These are phyloP conservation scores for Ypsolopha scabrella DNA, from an alignment of 2,888 invertebrate genomes.

Conservation along the genomic window DNA sequence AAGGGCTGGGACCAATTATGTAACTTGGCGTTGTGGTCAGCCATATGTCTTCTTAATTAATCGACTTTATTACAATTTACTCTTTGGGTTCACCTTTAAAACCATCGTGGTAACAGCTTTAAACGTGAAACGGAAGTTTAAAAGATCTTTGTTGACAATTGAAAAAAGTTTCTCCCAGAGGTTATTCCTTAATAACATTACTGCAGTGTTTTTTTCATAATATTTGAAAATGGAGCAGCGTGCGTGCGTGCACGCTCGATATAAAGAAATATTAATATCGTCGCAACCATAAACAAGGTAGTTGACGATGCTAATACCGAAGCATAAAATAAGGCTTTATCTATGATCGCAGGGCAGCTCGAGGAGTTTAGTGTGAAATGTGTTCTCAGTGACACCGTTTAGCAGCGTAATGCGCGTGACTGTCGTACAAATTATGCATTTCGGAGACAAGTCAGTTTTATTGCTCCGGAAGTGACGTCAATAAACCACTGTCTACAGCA, in stretches of 20 bases:
- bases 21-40: slow-evolving; percentile 47
- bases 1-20: slow-evolving; percentile 58
- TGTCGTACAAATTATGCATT: slow-evolving; percentile 67
- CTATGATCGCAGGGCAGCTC: slow-evolving; percentile 53
- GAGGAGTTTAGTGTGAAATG: slow-evolving; percentile 65
- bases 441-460: slow-evolving; percentile 65
- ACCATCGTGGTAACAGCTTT: too few species aligned
- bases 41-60: slow-evolving; percentile 67
- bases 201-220: too few species aligned
- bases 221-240: slow-evolving; percentile 14
- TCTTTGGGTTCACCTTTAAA: background rate
- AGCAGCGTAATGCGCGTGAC: slow-evolving; percentile 67
- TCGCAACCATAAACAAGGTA: slow-evolving; percentile 53
- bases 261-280: slow-evolving; percentile 64
- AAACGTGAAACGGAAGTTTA: too few species aligned
- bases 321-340: slow-evolving; percentile 65
- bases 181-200: too few species aligned
- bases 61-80: slow-evolving; percentile 34
- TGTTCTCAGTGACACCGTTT: slow-evolving; percentile 67
- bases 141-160: too few species aligned
- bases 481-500: slow-evolving; percentile 62
- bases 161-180: too few species aligned
- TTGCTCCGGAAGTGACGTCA: slow-evolving; percentile 65
- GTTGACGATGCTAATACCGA: slow-evolving; percentile 60
- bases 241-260: slow-evolving; percentile 45